phyloP scores from a whole-genome alignment of 64 coral and sea anemone genomes.

The Acropora tenuis region DNA sequence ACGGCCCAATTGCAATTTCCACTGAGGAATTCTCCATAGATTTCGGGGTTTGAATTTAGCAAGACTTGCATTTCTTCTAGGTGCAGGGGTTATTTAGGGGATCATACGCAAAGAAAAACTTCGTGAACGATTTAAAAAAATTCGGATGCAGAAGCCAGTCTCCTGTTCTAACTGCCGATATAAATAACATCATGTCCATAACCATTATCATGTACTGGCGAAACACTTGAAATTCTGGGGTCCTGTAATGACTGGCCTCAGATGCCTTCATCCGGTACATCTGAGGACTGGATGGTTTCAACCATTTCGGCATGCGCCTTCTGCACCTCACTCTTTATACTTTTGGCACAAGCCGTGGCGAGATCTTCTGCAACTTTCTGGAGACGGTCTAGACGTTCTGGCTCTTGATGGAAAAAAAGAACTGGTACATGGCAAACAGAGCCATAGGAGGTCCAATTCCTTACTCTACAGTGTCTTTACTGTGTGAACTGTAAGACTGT shows the following conservation, averaged over 20 bases:
- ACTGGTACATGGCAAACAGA: constrained; percentile 19
- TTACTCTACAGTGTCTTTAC: constrained; percentile 1
- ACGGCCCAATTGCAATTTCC: constrained; percentile 11
- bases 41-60: not conserved
- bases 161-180: constrained; percentile 4
- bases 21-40: not conserved
- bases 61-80: not conserved
- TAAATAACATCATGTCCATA: not conserved
- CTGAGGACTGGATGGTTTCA: not conserved
- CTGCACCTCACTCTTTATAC: not conserved
- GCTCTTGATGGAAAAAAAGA: constrained; percentile 22
- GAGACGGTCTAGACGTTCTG: not conserved
- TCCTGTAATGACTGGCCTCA: not conserved
- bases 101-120: not conserved
- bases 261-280: not conserved
- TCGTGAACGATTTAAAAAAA: not conserved
- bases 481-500: not conserved
- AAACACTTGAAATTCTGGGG: not conserved
- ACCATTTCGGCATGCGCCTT: not conserved
- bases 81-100: not conserved
- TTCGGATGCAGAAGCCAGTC: not conserved
- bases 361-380: constrained; percentile 3
- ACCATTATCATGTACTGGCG: not conserved
- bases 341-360: not conserved
- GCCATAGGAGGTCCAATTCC: not conserved